These are phyloP conservation scores for Phrynosoma platyrhinos DNA, from an alignment of 2,113 vertebrate species.

Conservation along the genomic window DNA sequence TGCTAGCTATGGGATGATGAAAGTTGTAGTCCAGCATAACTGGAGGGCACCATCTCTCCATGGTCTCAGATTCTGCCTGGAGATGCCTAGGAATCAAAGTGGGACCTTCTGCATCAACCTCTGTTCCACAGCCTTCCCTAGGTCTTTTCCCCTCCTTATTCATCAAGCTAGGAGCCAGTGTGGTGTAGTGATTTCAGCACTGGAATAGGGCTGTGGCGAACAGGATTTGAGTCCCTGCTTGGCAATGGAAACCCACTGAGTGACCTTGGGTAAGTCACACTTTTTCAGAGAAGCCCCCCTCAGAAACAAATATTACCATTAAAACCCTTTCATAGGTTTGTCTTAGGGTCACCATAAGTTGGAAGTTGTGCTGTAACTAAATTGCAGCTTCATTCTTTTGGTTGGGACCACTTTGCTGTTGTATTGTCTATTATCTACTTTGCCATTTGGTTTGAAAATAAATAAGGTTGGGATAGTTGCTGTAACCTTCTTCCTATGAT, in stretches of 20 bases:
- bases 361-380: too few species aligned
- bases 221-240: too few species aligned
- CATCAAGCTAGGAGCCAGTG: too few species aligned
- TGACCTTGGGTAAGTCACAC: too few species aligned
- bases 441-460: not conserved
- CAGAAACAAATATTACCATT: too few species aligned
- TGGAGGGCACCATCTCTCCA: not conserved
- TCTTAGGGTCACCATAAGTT: too few species aligned
- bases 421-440: not conserved
- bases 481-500: not conserved
- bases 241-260: too few species aligned
- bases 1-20: not conserved
- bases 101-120: not conserved
- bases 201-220: too few species aligned
- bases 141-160: not conserved
- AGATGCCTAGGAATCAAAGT: not conserved
- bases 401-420: not conserved
- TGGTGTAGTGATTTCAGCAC: too few species aligned
- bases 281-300: too few species aligned
- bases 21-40: not conserved
- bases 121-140: not conserved
- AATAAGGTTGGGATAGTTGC: not conserved
- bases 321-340: too few species aligned
- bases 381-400: not conserved
- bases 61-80: not conserved